phyloP scores from a whole-genome alignment of 2,113 vertebrate genomes.

The Percina caprodes region DNA sequence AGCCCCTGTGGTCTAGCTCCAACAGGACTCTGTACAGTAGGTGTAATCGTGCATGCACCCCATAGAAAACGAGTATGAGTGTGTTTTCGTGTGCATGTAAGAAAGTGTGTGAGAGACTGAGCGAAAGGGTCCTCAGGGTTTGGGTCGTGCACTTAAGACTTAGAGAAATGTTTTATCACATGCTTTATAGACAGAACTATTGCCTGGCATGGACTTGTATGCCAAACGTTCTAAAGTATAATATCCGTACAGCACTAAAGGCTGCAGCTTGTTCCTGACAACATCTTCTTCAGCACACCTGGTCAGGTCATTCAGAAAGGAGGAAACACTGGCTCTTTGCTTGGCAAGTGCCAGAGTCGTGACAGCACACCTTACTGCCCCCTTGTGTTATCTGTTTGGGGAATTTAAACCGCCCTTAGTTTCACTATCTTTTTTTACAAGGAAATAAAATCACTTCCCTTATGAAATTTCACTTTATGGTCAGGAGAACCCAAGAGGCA shows the following conservation, averaged over 20 bases:
- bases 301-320: constrained; percentile 23
- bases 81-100: constrained; percentile 23
- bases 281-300: constrained; percentile 12
- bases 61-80: constrained; percentile 54
- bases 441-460: constrained; percentile 30
- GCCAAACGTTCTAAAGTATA: constrained; percentile 38
- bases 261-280: constrained; percentile 4
- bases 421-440: constrained; percentile 6
- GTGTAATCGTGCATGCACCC: constrained; percentile 76
- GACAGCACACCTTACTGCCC: constrained; percentile 22
- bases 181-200: constrained; percentile 61
- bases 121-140: constrained; percentile 27
- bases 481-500: constrained; percentile 50
- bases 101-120: constrained; percentile 36
- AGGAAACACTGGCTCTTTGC: background rate
- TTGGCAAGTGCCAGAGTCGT: background rate
- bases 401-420: constrained; percentile 9
- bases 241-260: constrained; percentile 21
- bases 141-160: constrained; percentile 42
- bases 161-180: constrained; percentile 55
- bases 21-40: constrained; percentile 75
- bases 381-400: constrained; percentile 42
- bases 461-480: constrained; percentile 23
- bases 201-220: constrained; percentile 48
- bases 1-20: constrained; percentile 66